Evolutionary conservation across 2,797 vertebrate species (phyloP).

Genomic region (Echiichthys vipera): DNA sequence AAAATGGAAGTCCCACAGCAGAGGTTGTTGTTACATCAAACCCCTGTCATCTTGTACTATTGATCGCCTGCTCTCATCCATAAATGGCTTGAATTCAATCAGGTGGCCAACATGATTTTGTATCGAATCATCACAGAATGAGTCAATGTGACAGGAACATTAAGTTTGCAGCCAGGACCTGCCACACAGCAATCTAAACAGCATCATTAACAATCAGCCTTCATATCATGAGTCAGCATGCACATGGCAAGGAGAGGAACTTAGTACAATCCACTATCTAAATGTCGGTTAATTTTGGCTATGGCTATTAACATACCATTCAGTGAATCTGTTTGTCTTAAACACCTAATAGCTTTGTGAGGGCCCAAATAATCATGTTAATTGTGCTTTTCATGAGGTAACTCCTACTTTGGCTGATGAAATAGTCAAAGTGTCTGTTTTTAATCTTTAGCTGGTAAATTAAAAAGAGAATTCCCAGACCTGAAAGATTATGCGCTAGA

Average conservation of each 20-base stretch:
- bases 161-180: conserved; percentile 23
- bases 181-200: conserved; percentile 27
- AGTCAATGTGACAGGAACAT: conserved; percentile 12
- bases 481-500: conserved; percentile 10
- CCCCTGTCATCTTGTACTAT: conserved; percentile 6
- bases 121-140: no score
- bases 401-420: conserved; percentile 2
- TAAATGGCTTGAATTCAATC: not conserved
- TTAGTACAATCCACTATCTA: conserved; percentile 6
- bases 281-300: conserved; percentile 31
- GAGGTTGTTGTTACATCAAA: conserved; percentile 2
- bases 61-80: not conserved
- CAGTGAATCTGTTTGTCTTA: conserved; percentile 17
- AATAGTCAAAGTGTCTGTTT: conserved; percentile 19
- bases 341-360: not conserved
- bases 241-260: conserved; percentile 8
- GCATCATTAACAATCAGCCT: conserved; percentile 37
- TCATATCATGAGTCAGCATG: conserved; percentile 23
- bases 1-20: conserved; percentile 7
- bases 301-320: not conserved
- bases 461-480: conserved; percentile 18
- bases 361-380: not conserved
- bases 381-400: conserved; percentile 1
- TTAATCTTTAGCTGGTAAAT: not conserved
- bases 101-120: not conserved